Evolutionary conservation across 2,888 invertebrate species (phyloP), one percentile per base, ranked within the genome.

Genomic region (Chaitophorus viminalis): DNA sequence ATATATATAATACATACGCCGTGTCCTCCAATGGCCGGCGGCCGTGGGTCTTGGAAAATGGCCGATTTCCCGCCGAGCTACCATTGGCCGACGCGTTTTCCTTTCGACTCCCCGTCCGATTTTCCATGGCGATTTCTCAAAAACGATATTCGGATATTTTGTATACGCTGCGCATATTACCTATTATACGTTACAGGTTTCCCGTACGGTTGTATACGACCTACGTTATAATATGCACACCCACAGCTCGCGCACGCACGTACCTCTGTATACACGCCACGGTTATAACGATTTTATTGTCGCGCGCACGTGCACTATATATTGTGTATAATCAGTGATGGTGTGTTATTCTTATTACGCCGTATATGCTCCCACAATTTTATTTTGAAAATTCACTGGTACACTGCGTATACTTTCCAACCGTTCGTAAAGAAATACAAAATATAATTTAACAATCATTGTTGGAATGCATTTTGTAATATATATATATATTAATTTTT

Each of bases 11-110:
- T 21, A 14, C n/a, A n/a, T n/a, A n/a, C n/a, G n/a, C n/a, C n/a
- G 9, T 25, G 54, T 17, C n/a, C 11, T 25, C 82, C 82, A 83
- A 83, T 75, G 82, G 74, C 21, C 21, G 36, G 29, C 54, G 54
- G n/a, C 54, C 82, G 82, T n/a, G 52, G 82, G n/a, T 82, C 72
- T 52, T n/a, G 82, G 82, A 75, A 83, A 83, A 83, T 83, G 82
- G 82, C 82, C 82, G 82, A 83, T 83, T 83, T 83, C 54, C 82
- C 82, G 36, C 46, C 4, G 36, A 29, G 82, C 82, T 14, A 18
- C 74, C 82, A 83, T 83, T 83, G 82, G 82, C 14, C 36, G 74
- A 1, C 18, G 33, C 33, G 21, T 75, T 83, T 83, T 83, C 82
- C 82, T 83, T 46, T 29, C 39, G 21, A 29, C 11, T 68, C 9